These are phyloP conservation scores for Euura lappo DNA, from an alignment of 1,140 invertebrate species.

Conservation along the genomic window DNA sequence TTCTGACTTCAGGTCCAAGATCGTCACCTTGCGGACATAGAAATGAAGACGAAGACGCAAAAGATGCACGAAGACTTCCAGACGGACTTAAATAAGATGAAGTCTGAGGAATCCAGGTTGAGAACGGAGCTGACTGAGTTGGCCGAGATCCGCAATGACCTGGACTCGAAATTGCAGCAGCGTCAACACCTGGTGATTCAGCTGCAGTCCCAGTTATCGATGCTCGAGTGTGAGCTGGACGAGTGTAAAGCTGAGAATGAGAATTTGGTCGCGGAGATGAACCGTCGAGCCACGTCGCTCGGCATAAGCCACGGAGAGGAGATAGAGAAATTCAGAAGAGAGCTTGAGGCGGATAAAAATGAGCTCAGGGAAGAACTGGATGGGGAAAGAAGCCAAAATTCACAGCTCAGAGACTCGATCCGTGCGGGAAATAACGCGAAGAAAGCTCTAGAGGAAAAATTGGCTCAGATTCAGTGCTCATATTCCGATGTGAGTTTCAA, in stretches of 20 bases:
- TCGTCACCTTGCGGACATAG: slow-evolving; percentile 16
- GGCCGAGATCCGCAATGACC: slow-evolving; percentile 17
- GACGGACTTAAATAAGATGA: slow-evolving; percentile 25
- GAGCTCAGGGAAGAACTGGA: slow-evolving; percentile 35
- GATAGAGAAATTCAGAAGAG: slow-evolving; percentile 29
- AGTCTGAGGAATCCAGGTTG: slow-evolving; percentile 29
- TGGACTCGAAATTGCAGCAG: slow-evolving; percentile 29
- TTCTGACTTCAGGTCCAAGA: slow-evolving; percentile 6
- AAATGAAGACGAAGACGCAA: slow-evolving; percentile 23
- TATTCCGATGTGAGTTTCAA: not conserved
- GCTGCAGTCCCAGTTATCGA: slow-evolving; percentile 35
- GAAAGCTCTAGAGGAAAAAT: not conserved
- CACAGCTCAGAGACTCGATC: not conserved
- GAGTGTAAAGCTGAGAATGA: slow-evolving; percentile 37
- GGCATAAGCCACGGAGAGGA: slow-evolving; percentile 30
- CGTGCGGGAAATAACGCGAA: not conserved
- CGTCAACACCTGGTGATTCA: slow-evolving; percentile 35
- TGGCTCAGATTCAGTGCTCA: slow-evolving; percentile 9
- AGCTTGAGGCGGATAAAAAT: slow-evolving; percentile 39
- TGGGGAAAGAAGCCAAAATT: slow-evolving; percentile 29
- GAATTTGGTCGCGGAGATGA: slow-evolving; percentile 28
- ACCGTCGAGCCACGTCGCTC: slow-evolving; percentile 27
- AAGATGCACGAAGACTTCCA: slow-evolving; percentile 9
- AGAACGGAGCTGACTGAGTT: slow-evolving; percentile 22
- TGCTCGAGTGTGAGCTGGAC: slow-evolving; percentile 36